Base-by-base conservation (phyloP, 2,113 vertebrate genomes). In the Ciconia boyciana region DNA sequence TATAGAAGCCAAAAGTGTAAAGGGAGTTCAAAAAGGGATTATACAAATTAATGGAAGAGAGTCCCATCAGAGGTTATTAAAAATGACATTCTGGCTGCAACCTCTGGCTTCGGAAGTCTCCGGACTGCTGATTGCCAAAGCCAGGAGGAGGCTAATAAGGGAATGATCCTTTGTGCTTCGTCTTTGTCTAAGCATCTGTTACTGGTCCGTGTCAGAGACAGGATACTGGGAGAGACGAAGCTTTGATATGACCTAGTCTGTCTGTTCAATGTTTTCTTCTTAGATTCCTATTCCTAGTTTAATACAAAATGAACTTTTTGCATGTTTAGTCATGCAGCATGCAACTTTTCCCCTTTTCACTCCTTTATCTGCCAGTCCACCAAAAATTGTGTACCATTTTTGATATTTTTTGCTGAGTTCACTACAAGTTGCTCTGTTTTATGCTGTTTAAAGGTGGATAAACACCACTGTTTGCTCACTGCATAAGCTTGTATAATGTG, bases 1-100 rank as follows among this genome's bases (percentile, higher is more conserved):
- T 96, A 80, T 36, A 54, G 87, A 76, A 97, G 66, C 65, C 54
- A 76, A 0, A 85, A 91, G 93, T 93, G 87, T 96, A 61, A 84
- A 96, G 87, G 77, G 94, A 96, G 87, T 95, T 96, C 80, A 92
- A 3, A 87, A 94, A 96, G 65, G 77, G 84, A 93, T 95, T 97
- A 91, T 55, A 43, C 31, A 60, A 93, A 82, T 94, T 72, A 96
- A 79, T 79, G 48, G 57, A 75, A 64, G 84, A 75, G 81, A 75
- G 86, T 93, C 89, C 77, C 44, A 79, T 84, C 70, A 71, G 48
- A 84, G 69, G 41, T 83, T 89, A 68, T 94, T 95, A 93, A 93
- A 55, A 68, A 32, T 31, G 87, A 76, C 72, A 26, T 34, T 64
- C 44, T 6, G 44, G 28, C 76, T 90, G 72, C 75, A 91, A 3